Evolutionary conservation across 2,888 invertebrate genomes (phyloP), one percentile per base, ranked within the genome.

Genomic region (Sceliomorpha sp.): DNA sequence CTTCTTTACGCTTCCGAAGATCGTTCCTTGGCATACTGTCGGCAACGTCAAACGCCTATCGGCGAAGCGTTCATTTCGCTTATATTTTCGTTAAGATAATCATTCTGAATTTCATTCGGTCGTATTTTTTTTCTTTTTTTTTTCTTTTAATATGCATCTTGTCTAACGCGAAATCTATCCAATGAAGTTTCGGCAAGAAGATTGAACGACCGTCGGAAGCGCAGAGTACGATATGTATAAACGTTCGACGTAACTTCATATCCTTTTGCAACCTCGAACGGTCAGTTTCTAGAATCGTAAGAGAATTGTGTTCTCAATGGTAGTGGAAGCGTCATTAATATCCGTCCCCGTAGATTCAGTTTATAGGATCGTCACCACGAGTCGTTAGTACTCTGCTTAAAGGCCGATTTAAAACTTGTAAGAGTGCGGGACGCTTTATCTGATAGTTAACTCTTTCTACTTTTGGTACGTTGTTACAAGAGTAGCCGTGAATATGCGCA

Each of bases 271-370:
- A 74, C 64, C 67, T 72, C 59, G 48, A 58, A 70, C 63, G 66
- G 69, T 74, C 63, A 63, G 68, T 75, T 63, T 70, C 32, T 69
- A 73, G 68, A 64, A 55, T 60, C 42, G 50, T 73, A 68, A 68
- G 47, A 47, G 72, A 72, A 72, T 63, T 70, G 72, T 63, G 68
- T 75, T 75, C 73, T 69, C 73, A 55, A 66, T 64, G 74, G 71
- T 76, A 74, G 77, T 78, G 74, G 75, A 77, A 80, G 83, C 78
- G 81, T 85, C 82, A 82, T 80, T 83, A 83, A 81, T 83, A 87
- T 87, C 87, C 87, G 87, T 87, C 87, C 87, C 85, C 82, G 75
- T 86, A 86, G 84, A 84, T 84, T 81, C 81, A 80, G 79, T 82
- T 82, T 79, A 71, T 69, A 75, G 69, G 51, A 71, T 66, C 50